Evolutionary conservation across 2,888 invertebrate genomes (phyloP).

Genomic region (Ormyrus thymus): DNA sequence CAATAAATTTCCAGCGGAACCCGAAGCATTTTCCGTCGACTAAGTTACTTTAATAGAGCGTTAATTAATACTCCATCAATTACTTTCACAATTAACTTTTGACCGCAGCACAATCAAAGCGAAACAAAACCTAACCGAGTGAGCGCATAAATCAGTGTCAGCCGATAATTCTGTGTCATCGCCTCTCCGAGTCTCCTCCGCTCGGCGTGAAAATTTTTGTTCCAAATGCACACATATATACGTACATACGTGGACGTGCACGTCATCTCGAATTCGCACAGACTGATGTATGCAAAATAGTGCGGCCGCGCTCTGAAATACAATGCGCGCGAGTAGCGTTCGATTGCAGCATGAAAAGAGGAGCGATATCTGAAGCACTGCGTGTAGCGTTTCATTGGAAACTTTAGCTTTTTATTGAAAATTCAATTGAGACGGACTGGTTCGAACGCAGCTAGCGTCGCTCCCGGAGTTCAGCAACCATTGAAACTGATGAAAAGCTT

Average conservation of each 20-base stretch:
- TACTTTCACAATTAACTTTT: constrained; percentile 9
- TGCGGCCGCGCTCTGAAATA: not conserved
- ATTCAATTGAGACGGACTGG: not conserved
- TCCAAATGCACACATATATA: not conserved
- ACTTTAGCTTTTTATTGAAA: constrained; percentile 1
- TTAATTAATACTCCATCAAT: no score
- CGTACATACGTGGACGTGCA: not conserved
- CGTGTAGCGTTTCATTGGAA: constrained; percentile 16
- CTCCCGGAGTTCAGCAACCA: not conserved
- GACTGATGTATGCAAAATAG: constrained; percentile 40
- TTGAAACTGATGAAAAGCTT: not conserved
- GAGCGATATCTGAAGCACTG: constrained; percentile 3
- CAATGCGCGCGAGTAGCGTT: constrained; percentile 1
- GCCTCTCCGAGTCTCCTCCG: not conserved
- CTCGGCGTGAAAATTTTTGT: not conserved
- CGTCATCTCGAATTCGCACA: constrained; percentile 22
- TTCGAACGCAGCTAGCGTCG: not conserved
- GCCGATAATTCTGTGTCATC: constrained; percentile 34
- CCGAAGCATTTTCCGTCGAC: no score
- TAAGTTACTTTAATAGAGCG: no score
- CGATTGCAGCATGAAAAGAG: constrained; percentile 8
- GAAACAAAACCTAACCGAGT: no score
- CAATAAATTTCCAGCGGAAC: no score
- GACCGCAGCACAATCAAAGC: not conserved
- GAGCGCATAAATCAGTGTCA: constrained; percentile 23